Percentiles rank a stretch among this genome's conserved stretches.
phyloP scores from a whole-genome alignment of 2,797 vertebrate species.

The Phoxinus dragarum region DNA sequence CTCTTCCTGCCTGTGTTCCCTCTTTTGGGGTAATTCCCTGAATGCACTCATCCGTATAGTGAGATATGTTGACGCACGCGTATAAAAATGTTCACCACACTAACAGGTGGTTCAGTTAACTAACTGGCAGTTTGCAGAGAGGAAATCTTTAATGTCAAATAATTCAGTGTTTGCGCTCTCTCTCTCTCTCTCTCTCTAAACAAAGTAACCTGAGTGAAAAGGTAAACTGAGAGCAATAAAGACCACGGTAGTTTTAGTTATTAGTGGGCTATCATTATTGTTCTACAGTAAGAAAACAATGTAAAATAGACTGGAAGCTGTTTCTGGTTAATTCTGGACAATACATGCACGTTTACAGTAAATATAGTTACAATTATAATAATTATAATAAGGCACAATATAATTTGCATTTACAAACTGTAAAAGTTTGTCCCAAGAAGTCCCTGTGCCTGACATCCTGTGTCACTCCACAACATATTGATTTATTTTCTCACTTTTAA shows the following conservation, averaged over 20 bases:
- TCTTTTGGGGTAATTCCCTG: not conserved
- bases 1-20: not conserved
- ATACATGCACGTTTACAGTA: not conserved
- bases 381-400: not conserved
- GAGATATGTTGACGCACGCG: no score
- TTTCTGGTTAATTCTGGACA: not conserved
- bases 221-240: not conserved
- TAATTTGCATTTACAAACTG: not conserved
- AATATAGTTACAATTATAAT: not conserved
- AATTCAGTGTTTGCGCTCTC: not conserved
- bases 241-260: not conserved
- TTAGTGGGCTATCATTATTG: not conserved
- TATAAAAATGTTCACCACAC: not conserved
- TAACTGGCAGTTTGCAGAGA: not conserved
- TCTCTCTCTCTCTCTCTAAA: no score
- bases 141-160: not conserved
- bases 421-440: not conserved
- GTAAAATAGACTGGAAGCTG: not conserved
- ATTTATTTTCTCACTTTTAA: not conserved
- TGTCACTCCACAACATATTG: not conserved
- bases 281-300: not conserved
- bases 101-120: not conserved
- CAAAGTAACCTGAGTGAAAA: not conserved
- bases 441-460: not conserved
- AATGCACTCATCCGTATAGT: not conserved